A percentile compares a stretch with the other conserved stretches of the same genome.
Conservation (phyloP, 2,888 invertebrate genomes). For the Troilus luridus region DNA sequence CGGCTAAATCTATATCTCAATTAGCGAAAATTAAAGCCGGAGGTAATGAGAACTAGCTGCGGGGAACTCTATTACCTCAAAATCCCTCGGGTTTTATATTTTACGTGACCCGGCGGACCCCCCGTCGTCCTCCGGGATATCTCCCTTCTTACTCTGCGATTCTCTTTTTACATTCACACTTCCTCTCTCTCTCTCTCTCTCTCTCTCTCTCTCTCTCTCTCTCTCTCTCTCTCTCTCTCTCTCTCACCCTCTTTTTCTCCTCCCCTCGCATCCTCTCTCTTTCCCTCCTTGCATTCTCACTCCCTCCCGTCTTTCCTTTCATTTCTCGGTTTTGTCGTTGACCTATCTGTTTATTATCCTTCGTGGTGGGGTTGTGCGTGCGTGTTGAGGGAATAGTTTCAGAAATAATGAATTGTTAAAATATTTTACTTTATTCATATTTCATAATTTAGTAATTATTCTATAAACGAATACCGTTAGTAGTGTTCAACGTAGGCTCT, state of each 20-base stretch:
- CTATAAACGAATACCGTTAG: too few relatives aligned
- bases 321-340: conserved; percentile 30
- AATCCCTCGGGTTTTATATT: conserved; percentile 36
- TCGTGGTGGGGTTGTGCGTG: not conserved
- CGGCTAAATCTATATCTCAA: conserved; percentile 18
- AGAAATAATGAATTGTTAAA: not conserved
- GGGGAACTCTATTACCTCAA: not conserved
- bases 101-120: conserved; percentile 33
- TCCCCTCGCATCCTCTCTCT: too few relatives aligned
- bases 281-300: not conserved
- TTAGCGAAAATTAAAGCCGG: not conserved
- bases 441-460: not conserved
- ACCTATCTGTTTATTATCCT: not conserved
- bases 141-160: not conserved
- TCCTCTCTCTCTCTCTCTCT: not conserved
- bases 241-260: too few relatives aligned
- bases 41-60: conserved; percentile 11
- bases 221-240: not conserved
- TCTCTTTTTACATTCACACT: not conserved
- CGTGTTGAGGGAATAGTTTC: not conserved
- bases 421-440: not conserved
- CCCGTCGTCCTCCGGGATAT: not conserved
- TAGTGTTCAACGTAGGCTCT: too few relatives aligned
- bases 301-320: not conserved
- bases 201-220: not conserved